phyloP scores from a whole-genome alignment of 2,797 vertebrate genomes.

The Sebastiscus tertius region DNA sequence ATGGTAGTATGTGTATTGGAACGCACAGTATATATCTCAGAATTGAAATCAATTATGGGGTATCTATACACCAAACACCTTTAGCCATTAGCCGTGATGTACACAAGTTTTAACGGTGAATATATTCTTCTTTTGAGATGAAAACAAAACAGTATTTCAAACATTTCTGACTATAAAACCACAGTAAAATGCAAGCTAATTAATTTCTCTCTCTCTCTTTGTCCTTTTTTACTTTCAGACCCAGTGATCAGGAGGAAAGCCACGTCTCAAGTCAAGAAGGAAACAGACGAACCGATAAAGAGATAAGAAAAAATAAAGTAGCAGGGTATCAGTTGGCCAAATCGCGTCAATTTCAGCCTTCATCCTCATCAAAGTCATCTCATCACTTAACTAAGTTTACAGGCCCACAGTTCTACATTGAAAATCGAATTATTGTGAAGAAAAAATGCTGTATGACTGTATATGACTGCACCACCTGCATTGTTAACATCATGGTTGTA shows the following conservation, averaged over 20 bases:
- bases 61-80: background rate
- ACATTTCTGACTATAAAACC: background rate
- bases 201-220: background rate
- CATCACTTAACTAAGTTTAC: constrained; percentile 7
- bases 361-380: constrained; percentile 8
- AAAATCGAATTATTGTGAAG: constrained; percentile 29
- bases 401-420: background rate
- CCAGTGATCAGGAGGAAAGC: constrained; percentile 47
- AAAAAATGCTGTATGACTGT: constrained; percentile 19
- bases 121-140: background rate
- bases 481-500: constrained; percentile 10
- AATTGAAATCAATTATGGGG: background rate
- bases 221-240: constrained; percentile 53
- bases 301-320: constrained; percentile 12
- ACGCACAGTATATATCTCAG: no score
- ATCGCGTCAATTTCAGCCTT: constrained; percentile 9
- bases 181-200: constrained; percentile 3
- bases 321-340: constrained; percentile 29
- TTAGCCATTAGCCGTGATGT: background rate
- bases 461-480: constrained; percentile 6
- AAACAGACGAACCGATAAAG: constrained; percentile 13
- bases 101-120: background rate
- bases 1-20: no score
- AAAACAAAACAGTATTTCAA: background rate
- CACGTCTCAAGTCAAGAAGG: constrained; percentile 19